Percentiles rank a stretch among this genome's conserved stretches.
Conservation (phyloP, 64 coral and sea anemone genomes). For the Acropora yongei region DNA sequence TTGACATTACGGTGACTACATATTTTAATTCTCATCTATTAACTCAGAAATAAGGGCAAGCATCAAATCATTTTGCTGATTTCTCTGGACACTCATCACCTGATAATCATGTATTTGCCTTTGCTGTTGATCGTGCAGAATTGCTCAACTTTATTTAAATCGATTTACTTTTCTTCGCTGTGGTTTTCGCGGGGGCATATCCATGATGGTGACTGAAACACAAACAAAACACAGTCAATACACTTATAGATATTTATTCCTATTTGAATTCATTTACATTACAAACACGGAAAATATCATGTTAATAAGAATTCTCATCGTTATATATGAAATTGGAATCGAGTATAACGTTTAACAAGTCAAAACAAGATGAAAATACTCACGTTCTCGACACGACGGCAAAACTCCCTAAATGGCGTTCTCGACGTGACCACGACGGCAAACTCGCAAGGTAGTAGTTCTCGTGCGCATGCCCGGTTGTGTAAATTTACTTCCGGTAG, state of each 20-base stretch:
- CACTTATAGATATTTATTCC: conserved; percentile 51
- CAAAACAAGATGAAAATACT: conserved; percentile 71
- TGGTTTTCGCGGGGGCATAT: too few relatives aligned
- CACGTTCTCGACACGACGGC: conserved; percentile 69
- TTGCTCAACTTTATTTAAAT: too few relatives aligned
- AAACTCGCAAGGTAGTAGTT: conserved; percentile 55
- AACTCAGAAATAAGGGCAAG: too few relatives aligned
- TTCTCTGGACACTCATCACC: too few relatives aligned
- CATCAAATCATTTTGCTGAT: too few relatives aligned
- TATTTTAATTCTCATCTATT: too few relatives aligned
- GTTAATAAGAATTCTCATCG: conserved; percentile 43
- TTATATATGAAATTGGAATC: conserved; percentile 56
- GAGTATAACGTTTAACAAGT: conserved; percentile 64
- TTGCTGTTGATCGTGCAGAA: too few relatives aligned
- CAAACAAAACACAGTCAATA: too few relatives aligned
- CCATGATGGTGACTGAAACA: too few relatives aligned
- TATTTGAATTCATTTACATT: conserved; percentile 55
- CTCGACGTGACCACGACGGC: conserved; percentile 63
- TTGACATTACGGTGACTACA: too few relatives aligned
- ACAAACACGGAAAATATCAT: conserved; percentile 54
- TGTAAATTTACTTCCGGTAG: conserved; percentile 73
- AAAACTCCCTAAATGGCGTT: conserved; percentile 71
- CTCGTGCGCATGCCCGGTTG: conserved; percentile 65
- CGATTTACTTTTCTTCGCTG: too few relatives aligned
- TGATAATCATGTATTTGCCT: too few relatives aligned